These are phyloP conservation scores for Rapana venosa DNA, from an alignment of 2,888 invertebrate genomes.

Conservation along the genomic window DNA sequence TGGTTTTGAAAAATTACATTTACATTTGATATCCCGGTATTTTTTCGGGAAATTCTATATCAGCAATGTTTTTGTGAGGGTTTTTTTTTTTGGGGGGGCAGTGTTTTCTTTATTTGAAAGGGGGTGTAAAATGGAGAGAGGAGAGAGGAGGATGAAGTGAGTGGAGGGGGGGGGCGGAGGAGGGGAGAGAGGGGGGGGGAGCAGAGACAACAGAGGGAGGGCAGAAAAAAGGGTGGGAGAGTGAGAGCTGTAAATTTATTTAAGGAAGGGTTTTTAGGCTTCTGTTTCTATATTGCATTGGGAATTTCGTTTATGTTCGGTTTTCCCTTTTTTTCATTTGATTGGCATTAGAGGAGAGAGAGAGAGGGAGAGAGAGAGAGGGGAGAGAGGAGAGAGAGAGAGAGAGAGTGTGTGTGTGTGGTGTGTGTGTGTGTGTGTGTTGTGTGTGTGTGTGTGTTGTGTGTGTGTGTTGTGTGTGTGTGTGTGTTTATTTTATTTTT, in stretches of 20 bases:
- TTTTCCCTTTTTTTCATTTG: no score
- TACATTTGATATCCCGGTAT: no score
- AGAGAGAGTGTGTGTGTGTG: background rate
- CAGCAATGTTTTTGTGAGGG: no score
- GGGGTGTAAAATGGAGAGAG: background rate
- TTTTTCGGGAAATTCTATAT: no score
- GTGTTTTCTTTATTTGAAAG: background rate
- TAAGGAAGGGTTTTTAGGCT: no score
- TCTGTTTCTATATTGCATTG: no score
- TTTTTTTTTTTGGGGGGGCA: no score
- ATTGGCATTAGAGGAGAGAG: background rate
- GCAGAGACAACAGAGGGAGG: background rate
- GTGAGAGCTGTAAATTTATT: no score
- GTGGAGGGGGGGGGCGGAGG: background rate
- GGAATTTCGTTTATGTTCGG: no score
- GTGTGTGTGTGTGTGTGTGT: background rate
- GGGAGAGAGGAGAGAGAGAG: background rate
- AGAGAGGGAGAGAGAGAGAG: constrained; percentile 6
- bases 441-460: background rate
- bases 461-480: constrained; percentile 17
- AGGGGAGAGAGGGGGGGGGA: background rate
- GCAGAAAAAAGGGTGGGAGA: background rate
- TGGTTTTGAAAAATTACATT: no score
- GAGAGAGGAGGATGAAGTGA: background rate
- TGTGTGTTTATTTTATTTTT: background rate